Base-by-base conservation (phyloP, 2,797 vertebrate species). In the Sebastes melanostomus region DNA sequence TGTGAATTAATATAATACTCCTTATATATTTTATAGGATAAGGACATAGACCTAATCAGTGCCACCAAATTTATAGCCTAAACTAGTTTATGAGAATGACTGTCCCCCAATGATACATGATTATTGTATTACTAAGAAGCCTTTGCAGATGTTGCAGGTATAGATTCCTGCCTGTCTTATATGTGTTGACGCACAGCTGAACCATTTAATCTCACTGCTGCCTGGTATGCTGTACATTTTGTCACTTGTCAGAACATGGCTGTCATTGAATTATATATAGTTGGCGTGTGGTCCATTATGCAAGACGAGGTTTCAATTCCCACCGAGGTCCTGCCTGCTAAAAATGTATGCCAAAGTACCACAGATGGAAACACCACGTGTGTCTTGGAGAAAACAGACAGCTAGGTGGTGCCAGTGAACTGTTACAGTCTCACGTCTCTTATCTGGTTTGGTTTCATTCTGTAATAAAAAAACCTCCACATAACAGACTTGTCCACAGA, bases 381-480 rank as follows among this genome's bases (percentile, higher is more conserved):
- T 55, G 32, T 50, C 27, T 16, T 66, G 3, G 32, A 14, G 46
- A 8, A 27, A 61, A 38, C n/a, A 9, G 24, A 18, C 86, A 34
- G 72, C 80, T 85, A 89, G 93, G 71, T 88, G 91, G 91, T 18
- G 86, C 86, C 68, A 83, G 56, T 88, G 77, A 75, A 6, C 66
- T 63, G 29, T 25, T 0, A 34, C 4, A 24, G 69, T 32, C 20
- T n/a, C 18, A 5, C 4, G 0, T 13, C 4, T 34, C 20, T 66
- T 66, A 38, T 60, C 8, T 25, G n/a, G 9, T 66, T 36, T 54
- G 12, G 16, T 56, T 72, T 58, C 5, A 18, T 52, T 46, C 1
- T 58, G 25, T 38, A 9, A 34, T 25, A 12, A 58, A 63, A 38
- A 4, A 42, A n/a, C 0, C 4, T 8, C 20, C 18, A 18, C 3